Evolutionary conservation across 1,140 invertebrate genomes (phyloP).

Genomic region (Meloidogyne exigua): DNA sequence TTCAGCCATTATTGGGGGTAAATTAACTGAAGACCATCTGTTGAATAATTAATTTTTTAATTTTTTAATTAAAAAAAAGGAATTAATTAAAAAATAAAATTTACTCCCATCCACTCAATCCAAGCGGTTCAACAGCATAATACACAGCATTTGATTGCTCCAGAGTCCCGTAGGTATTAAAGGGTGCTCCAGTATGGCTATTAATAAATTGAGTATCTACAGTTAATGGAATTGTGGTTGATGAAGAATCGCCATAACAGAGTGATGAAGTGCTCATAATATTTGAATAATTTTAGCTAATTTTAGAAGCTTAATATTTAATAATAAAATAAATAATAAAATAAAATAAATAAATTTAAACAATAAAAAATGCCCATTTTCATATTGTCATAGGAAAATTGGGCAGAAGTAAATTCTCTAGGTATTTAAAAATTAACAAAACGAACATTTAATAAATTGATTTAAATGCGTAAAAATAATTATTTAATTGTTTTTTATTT

Average conservation of each 20-base stretch:
- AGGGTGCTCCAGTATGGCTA: background rate
- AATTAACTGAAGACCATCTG: background rate
- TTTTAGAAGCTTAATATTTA: too few relatives aligned
- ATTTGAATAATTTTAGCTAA: background rate
- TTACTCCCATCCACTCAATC: background rate
- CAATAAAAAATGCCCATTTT: too few relatives aligned
- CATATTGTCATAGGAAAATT: too few relatives aligned
- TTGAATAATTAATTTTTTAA: background rate
- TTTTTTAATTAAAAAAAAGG: background rate
- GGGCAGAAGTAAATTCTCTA: too few relatives aligned
- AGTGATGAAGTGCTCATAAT: constrained; percentile 4
- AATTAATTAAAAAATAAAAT: background rate
- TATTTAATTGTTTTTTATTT: background rate
- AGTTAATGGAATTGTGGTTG: background rate
- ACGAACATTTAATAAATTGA: too few relatives aligned
- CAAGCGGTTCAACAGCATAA: background rate
- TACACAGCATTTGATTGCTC: background rate
- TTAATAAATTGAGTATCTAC: background rate
- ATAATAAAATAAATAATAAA: too few relatives aligned
- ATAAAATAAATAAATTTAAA: too few relatives aligned
- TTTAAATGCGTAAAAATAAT: too few relatives aligned
- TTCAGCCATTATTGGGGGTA: background rate
- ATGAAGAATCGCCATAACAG: background rate
- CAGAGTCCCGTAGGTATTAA: background rate
- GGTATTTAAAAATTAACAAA: too few relatives aligned